These are phyloP conservation scores for Cotesia vestalis DNA, from an alignment of 1,140 invertebrate genomes.

Conservation along the genomic window DNA sequence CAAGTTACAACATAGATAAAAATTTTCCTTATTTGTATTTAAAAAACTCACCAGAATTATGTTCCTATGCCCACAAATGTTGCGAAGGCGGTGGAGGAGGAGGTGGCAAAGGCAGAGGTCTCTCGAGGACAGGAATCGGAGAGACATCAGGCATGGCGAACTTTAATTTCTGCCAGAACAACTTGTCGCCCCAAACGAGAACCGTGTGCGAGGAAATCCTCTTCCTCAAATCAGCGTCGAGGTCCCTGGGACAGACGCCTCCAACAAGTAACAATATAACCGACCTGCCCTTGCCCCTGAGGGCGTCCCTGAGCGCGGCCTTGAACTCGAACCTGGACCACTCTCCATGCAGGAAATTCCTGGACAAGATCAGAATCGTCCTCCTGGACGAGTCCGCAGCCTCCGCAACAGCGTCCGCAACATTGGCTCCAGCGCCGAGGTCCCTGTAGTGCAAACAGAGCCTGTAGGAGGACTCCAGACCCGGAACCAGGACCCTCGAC, in stretches of 20 bases:
- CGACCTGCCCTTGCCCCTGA: conserved; percentile 82
- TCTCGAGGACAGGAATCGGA: conserved; percentile 67
- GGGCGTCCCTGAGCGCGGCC: conserved; percentile 88
- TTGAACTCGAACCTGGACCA: conserved; percentile 95
- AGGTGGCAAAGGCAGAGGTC: conserved; percentile 68
- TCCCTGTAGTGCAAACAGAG: conserved; percentile 88
- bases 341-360: conserved; percentile 92
- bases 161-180: conserved; percentile 94
- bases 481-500: conserved; percentile 82
- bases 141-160: conserved; percentile 86
- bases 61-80: conserved; percentile 68
- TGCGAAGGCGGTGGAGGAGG: conserved; percentile 56
- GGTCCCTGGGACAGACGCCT: conserved; percentile 82
- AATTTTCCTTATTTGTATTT: not conserved
- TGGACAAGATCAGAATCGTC: conserved; percentile 89
- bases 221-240: conserved; percentile 88
- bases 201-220: conserved; percentile 90
- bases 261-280: conserved; percentile 88
- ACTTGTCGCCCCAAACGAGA: conserved; percentile 90
- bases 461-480: conserved; percentile 81
- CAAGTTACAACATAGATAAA: too few relatives aligned
- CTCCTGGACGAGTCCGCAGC: conserved; percentile 89
- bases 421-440: conserved; percentile 79
- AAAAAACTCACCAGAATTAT: conserved; percentile 31
- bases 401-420: conserved; percentile 88